These are phyloP conservation scores for Tetropium fuscum DNA, from an alignment of 2,888 invertebrate species.

Conservation along the genomic window DNA sequence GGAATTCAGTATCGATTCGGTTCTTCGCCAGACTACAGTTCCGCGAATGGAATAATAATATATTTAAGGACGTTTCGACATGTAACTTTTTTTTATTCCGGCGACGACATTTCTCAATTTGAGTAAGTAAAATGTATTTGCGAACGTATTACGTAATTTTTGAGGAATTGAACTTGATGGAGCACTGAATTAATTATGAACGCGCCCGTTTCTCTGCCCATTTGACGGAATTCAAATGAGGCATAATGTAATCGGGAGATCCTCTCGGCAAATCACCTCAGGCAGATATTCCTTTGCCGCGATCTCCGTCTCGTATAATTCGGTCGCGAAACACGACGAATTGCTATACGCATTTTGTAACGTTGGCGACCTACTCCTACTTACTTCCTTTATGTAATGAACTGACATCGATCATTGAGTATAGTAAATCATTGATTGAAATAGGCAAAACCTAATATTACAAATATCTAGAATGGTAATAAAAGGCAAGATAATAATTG, in stretches of 20 bases:
- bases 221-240: not conserved
- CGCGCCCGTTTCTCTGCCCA: not conserved
- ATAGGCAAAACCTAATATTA: too few species aligned
- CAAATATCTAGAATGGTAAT: too few species aligned
- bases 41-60: conserved; percentile 14
- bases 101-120: conserved; percentile 9
- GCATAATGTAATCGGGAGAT: not conserved
- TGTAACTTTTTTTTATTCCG: not conserved
- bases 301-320: too few species aligned
- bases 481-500: too few species aligned
- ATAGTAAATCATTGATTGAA: too few species aligned
- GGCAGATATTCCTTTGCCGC: not conserved
- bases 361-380: too few species aligned
- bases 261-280: not conserved
- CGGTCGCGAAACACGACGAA: too few species aligned
- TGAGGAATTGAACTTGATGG: too few species aligned
- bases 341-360: too few species aligned
- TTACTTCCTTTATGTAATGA: too few species aligned
- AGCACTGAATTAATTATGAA: not conserved
- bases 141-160: too few species aligned
- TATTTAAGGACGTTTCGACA: not conserved
- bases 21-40: conserved; percentile 3
- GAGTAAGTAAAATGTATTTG: conserved; percentile 9
- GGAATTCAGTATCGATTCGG: conserved; percentile 16
- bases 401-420: too few species aligned